Percentiles rank a stretch among this genome's conserved stretches.
Conservation (phyloP, 2,113 vertebrate species). For the Sakesphorus luctuosus region DNA sequence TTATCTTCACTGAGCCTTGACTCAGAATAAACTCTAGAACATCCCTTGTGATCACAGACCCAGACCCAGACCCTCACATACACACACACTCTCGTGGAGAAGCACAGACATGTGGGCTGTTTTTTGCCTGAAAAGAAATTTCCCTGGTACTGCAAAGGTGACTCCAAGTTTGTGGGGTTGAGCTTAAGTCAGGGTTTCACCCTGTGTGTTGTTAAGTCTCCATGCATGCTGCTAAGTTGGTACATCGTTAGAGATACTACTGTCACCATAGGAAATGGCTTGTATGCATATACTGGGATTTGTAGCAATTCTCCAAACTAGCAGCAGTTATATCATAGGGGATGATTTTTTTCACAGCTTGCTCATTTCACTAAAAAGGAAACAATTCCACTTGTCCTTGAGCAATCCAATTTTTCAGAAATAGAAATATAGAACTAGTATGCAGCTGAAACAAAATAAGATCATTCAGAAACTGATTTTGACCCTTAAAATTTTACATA, state of each 20-base stretch:
- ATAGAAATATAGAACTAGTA: background rate
- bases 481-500: background rate
- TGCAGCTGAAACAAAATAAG: background rate
- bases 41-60: background rate
- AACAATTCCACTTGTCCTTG: background rate
- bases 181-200: background rate
- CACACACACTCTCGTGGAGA: background rate
- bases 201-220: background rate
- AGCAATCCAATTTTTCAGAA: background rate
- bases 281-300: background rate
- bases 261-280: background rate
- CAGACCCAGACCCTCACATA: background rate
- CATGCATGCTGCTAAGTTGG: background rate
- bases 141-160: background rate
- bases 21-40: background rate
- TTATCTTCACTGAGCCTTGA: background rate
- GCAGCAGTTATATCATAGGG: background rate
- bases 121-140: background rate
- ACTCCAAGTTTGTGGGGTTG: background rate
- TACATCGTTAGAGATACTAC: background rate
- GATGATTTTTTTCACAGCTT: background rate
- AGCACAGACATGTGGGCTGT: rapidly evolving
- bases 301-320: background rate
- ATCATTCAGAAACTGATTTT: background rate
- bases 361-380: background rate